phyloP scores from a whole-genome alignment of 2,797 vertebrate genomes.

The Acropternis orthonyx region DNA sequence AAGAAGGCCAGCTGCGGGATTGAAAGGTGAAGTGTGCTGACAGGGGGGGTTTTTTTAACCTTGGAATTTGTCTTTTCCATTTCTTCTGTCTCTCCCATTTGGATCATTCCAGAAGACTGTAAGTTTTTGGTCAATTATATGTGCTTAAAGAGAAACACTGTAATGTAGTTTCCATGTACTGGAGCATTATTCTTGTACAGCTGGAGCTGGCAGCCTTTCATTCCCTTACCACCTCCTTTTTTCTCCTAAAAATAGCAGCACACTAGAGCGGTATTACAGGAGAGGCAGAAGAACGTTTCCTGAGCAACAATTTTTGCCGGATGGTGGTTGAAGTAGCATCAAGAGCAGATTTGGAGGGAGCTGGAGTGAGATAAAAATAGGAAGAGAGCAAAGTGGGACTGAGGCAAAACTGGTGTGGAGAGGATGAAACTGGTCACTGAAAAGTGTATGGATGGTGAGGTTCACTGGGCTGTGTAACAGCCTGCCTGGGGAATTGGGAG shows the following conservation, averaged over 20 bases:
- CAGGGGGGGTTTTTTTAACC: not conserved
- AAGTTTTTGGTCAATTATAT: constrained; percentile 41
- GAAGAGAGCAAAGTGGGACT: not conserved
- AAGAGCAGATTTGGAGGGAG: not conserved
- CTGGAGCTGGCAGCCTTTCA: constrained; percentile 51
- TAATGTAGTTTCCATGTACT: constrained; percentile 27
- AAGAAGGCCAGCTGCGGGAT: not conserved
- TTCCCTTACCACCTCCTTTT: constrained; percentile 42
- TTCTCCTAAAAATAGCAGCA: constrained; percentile 50
- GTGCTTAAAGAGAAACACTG: constrained; percentile 13
- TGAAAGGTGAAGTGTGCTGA: not conserved
- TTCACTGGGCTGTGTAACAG: not conserved
- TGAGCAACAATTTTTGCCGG: constrained; percentile 29
- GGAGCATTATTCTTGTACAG: constrained; percentile 35
- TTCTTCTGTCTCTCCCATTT: not conserved
- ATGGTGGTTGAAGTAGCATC: not conserved
- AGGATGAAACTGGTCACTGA: not conserved
- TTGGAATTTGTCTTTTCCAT: not conserved
- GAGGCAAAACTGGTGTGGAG: not conserved
- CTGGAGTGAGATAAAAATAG: not conserved
- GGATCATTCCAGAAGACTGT: constrained; percentile 25
- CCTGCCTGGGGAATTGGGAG: not conserved
- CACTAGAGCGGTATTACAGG: constrained; percentile 20
- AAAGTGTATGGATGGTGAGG: not conserved
- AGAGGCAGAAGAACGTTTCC: constrained; percentile 42